phyloP scores from a whole-genome alignment of 2,113 vertebrate species.

The Pygoscelis adeliae region DNA sequence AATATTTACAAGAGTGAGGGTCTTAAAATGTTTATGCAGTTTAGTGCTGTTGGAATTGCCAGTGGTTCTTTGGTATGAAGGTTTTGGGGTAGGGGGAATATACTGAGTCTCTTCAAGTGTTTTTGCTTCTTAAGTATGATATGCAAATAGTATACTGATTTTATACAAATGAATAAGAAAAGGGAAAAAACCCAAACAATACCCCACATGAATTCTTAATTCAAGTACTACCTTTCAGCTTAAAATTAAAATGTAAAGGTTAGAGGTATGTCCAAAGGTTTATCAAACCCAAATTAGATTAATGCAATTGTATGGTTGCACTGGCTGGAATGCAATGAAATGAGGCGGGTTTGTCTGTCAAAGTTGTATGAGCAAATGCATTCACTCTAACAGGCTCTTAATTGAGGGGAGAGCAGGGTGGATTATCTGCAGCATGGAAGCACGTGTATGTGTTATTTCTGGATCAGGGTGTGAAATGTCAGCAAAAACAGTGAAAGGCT shows the following conservation, averaged over 20 bases:
- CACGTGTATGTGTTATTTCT: background rate
- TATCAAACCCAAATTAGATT: background rate
- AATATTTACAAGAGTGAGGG: background rate
- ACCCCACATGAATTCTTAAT: background rate
- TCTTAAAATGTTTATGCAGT: background rate
- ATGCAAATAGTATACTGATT: background rate
- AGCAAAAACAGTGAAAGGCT: background rate
- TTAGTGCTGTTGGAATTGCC: background rate
- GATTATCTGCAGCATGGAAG: background rate
- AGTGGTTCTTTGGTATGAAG: background rate
- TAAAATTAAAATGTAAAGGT: background rate
- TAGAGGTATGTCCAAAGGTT: background rate
- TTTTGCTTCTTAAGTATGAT: constrained; percentile 1
- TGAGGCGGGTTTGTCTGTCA: background rate
- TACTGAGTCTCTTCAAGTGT: background rate
- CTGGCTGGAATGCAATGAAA: background rate
- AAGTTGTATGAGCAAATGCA: background rate
- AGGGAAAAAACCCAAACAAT: background rate
- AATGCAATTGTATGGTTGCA: background rate
- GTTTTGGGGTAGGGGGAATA: background rate
- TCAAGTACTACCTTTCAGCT: background rate
- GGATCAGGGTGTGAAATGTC: background rate
- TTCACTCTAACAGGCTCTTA: background rate
- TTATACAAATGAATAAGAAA: background rate
- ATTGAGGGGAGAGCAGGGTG: background rate